Conservation (phyloP, 2,113 vertebrate species). For the Nettapus auritus region DNA sequence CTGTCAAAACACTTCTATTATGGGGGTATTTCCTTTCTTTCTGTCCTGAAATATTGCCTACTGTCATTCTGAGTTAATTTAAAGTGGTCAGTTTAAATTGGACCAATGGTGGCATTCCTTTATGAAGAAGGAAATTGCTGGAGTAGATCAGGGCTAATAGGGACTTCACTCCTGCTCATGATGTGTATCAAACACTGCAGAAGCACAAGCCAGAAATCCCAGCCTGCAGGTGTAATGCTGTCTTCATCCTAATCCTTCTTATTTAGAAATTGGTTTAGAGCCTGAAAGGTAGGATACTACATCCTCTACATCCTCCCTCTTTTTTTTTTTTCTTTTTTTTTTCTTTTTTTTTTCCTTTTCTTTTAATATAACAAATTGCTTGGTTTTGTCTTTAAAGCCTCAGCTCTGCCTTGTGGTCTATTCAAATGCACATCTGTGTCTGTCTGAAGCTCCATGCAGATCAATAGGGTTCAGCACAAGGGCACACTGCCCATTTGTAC, state of each 20-base stretch:
- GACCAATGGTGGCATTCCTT: not conserved
- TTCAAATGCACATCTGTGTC: not conserved
- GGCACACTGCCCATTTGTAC: not conserved
- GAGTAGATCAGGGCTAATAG: not conserved
- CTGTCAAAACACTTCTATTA: not conserved
- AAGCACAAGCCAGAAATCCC: not conserved
- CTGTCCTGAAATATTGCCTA: not conserved
- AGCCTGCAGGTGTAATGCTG: not conserved
- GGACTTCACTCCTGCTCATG: not conserved
- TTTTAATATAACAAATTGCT: not conserved
- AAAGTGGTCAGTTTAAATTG: not conserved
- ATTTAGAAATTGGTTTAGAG: not conserved
- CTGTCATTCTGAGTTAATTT: not conserved
- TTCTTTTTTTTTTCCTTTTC: not conserved
- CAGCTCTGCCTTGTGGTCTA: not conserved
- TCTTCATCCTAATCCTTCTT: not conserved
- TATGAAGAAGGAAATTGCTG: not conserved
- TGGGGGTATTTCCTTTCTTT: not conserved
- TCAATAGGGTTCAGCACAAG: conserved; percentile 29
- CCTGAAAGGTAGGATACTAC: not conserved
- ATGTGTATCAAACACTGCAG: not conserved
- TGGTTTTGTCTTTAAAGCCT: not conserved
- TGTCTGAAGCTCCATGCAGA: not conserved
- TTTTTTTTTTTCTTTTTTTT: not conserved
- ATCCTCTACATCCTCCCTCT: not conserved